These are phyloP conservation scores for Tinea trinotella DNA, from an alignment of 2,888 invertebrate genomes.

Conservation along the genomic window DNA sequence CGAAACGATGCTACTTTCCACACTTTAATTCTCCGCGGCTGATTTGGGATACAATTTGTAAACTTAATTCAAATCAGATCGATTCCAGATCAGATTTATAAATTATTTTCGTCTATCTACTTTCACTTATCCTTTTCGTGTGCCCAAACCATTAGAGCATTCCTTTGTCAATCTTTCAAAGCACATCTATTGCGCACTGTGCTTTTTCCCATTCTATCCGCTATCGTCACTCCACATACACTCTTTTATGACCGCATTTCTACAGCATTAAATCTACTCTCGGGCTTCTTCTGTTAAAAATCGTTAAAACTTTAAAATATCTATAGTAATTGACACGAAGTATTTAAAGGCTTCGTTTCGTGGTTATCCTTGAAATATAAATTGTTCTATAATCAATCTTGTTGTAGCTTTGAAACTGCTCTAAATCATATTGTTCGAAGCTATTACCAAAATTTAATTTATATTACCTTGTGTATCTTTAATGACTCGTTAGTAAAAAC, in stretches of 20 bases:
- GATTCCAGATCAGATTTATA: too few species aligned
- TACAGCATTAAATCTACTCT: not conserved
- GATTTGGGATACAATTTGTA: not conserved
- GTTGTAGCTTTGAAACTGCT: not conserved
- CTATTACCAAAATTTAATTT: not conserved
- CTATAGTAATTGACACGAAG: not conserved
- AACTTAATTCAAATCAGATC: too few species aligned
- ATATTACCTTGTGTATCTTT: not conserved
- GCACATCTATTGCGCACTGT: too few species aligned
- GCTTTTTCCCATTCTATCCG: too few species aligned
- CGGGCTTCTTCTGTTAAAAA: not conserved
- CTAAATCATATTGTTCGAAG: not conserved
- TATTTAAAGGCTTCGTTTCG: not conserved
- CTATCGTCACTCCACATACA: too few species aligned
- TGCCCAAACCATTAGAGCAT: too few species aligned
- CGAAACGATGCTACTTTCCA: not conserved
- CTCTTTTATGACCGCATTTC: too few species aligned
- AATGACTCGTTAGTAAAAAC: not conserved
- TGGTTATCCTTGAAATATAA: not conserved
- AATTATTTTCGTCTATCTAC: too few species aligned
- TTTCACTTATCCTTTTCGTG: too few species aligned
- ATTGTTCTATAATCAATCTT: conserved; percentile 5
- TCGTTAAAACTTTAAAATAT: not conserved
- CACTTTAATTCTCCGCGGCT: not conserved
- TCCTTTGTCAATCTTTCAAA: too few species aligned